These are phyloP conservation scores for Griposia aprilina DNA, from an alignment of 2,888 invertebrate species.

Conservation along the genomic window DNA sequence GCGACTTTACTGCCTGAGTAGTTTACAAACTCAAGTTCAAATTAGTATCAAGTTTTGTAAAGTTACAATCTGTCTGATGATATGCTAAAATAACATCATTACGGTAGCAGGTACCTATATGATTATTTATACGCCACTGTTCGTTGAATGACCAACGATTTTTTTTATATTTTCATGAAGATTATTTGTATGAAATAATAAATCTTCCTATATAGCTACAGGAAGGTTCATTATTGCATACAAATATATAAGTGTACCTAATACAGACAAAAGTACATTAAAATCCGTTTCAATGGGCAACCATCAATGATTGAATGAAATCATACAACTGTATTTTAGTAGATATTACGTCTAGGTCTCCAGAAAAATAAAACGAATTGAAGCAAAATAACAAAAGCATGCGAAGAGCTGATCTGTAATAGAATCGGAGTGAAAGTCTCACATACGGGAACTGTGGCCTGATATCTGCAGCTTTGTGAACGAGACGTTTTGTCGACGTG, in stretches of 20 bases:
- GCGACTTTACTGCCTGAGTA: conserved; percentile 12
- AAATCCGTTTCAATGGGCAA: neutral
- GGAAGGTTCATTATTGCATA: neutral
- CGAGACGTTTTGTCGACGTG: neutral
- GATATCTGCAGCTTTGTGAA: conserved; percentile 8
- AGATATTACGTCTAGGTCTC: neutral
- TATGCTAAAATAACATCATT: neutral
- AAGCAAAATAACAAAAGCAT: conserved; percentile 23
- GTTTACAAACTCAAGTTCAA: neutral
- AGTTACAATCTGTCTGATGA: conserved; percentile 10
- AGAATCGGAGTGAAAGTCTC: conserved; percentile 42
- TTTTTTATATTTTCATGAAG: neutral
- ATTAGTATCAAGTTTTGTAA: too few relatives aligned
- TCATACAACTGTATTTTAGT: neutral
- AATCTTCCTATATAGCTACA: too few relatives aligned
- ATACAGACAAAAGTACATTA: neutral
- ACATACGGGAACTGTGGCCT: neutral
- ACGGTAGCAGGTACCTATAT: neutral
- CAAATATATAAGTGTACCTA: neutral
- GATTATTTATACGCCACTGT: neutral
- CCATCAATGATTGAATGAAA: neutral
- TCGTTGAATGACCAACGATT: neutral
- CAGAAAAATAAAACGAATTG: conserved; percentile 12
- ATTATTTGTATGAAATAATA: neutral
- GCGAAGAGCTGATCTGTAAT: conserved; percentile 39